Base-by-base conservation (phyloP, 1,140 invertebrate genomes). In the Drosophila murphyi region DNA sequence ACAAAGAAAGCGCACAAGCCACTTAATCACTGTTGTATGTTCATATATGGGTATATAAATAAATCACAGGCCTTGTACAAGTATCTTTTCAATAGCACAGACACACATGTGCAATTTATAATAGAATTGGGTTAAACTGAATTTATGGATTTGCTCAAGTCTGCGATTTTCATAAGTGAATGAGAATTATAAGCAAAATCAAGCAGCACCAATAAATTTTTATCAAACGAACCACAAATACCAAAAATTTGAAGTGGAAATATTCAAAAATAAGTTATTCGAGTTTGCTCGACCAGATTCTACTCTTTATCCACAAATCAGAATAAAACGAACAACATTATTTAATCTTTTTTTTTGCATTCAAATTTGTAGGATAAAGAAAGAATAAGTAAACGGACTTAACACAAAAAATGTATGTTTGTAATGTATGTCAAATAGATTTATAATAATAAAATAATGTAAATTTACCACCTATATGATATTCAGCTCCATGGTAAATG, bases 91-190 rank as follows among this genome's bases (percentile, higher is more conserved):
- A 28, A 10, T 8, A 8, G 8, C 8, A 37, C 54, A 12, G 3
- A 55, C 31, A 43, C 39, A 57, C 39, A 31, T 32, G 4, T 31
- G 39, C 7, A 4, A 20, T 45, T 47, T 12, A 47, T n/a, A 7
- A 34, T 1, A 28, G n/a, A 2, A 34, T 4, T 37, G 35, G 20
- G 28, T 37, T 29, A 62, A 50, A n/a, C 10, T 5, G 35, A 34
- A 51, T 37, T 59, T 57, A 39, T 39, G 29, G 7, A 43, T 28
- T 5, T 7, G 7, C 0, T 2, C 12, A 34, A 39, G n/a, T n/a
- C 6, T 35, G 48, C 20, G 39, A 52, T 29, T 43, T 60, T 60
- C n/a, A 60, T 59, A 41, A 28, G 59, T 51, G 29, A 50, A 63
- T 54, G 5, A 5, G 7, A 34, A 8, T 32, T 52, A 6, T 10